Base-by-base conservation (phyloP, 2,113 vertebrate genomes). In the Arenaria interpres region DNA sequence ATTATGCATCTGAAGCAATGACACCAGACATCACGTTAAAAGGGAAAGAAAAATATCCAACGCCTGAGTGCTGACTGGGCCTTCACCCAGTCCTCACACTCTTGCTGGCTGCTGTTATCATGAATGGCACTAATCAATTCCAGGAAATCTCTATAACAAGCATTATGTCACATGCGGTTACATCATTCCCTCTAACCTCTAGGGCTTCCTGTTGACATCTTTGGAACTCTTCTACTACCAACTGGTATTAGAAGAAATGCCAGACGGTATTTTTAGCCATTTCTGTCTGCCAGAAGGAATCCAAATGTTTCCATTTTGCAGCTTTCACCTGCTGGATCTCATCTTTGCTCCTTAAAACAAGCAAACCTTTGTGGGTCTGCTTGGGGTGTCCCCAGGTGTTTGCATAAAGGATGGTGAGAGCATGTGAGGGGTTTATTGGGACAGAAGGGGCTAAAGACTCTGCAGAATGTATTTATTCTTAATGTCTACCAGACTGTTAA, bases 201-300 rank as follows among this genome's bases (percentile, higher is more conserved):
- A 79, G 94, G 75, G 95, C 87, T 96, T 96, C 91, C 93, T 97
- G 96, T 94, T 94, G 95, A 97, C 93, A 95, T 94, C 89, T 89
- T 68, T 32, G 57, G 62, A 95, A 72, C 81, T 91, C 63, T 89
- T 83, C 93, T 96, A 85, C 80, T 96, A 85, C 84, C 81, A 94
- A 91, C 56, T 73, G 69, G 53, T 79, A 89, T 82, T 68, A 89
- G 62, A 95, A 89, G 39, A 89, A 92, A 93, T 30, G 67, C 92
- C 75, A 69, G 73, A 77, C 0, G 5, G 63, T 80, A 94, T 88
- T 93, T 95, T 96, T 94, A 96, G 74, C 85, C 46, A 73, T 90
- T 91, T 96, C 71, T 88, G 45, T 57, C 80, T 92, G 86, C 84
- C 77, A 59, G 37, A 89, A 96, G 48, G 37, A 95, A 90, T 89